Percentiles rank a stretch among this genome's conserved stretches.
Evolutionary conservation across 2,888 invertebrate genomes (phyloP).

Genomic region (Siphlonurus alternatus): DNA sequence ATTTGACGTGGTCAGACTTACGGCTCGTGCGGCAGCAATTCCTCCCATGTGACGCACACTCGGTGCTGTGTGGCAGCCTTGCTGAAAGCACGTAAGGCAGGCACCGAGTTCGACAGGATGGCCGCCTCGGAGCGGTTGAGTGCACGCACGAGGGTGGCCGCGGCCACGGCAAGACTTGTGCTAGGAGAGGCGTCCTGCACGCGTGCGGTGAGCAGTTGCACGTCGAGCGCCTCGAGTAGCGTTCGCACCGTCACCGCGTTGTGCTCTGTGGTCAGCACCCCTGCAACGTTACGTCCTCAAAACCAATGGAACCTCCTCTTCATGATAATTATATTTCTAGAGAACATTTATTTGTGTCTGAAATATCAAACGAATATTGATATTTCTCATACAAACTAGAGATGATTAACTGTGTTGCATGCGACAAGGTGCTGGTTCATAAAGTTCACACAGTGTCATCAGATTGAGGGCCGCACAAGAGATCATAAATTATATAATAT

Average conservation of each 20-base stretch:
- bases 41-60: neutral
- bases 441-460: too few relatives aligned
- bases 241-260: conserved; percentile 7
- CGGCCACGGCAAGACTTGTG: neutral
- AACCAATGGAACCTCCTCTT: too few relatives aligned
- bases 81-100: neutral
- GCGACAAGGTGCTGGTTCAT: too few relatives aligned
- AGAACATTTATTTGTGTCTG: too few relatives aligned
- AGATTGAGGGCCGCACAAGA: too few relatives aligned
- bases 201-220: neutral
- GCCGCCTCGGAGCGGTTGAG: conserved; percentile 6
- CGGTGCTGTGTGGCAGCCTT: neutral
- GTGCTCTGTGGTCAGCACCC: conserved; percentile 11
- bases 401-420: too few relatives aligned
- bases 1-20: too few relatives aligned
- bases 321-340: too few relatives aligned
- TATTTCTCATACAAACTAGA: too few relatives aligned
- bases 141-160: conserved; percentile 4
- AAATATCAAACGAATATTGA: too few relatives aligned
- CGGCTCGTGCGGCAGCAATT: neutral
- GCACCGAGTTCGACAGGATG: neutral
- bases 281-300: too few relatives aligned
- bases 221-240: conserved; percentile 7
- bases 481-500: too few relatives aligned
- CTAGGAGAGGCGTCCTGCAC: neutral